Evolutionary conservation across 2,113 vertebrate genomes (phyloP), one percentile per base, ranked within the genome.

Genomic region (Atrichornis clamosus): DNA sequence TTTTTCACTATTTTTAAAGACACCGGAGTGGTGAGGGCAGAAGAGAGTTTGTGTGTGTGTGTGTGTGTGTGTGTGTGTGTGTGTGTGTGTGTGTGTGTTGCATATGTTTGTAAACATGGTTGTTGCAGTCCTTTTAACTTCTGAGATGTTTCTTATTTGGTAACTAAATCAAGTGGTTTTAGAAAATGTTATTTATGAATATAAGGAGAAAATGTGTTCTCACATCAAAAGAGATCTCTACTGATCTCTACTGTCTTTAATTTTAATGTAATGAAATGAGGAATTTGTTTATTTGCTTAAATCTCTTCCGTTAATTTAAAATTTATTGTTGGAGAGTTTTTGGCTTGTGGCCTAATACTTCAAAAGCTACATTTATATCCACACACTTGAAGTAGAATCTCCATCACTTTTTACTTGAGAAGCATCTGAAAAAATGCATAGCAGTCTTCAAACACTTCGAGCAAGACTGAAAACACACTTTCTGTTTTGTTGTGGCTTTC

Each of bases 21-120:
- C 75, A 30, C 9, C 3, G 3, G 16, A 12, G 5, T 2, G 5
- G 19, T 2, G 4, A 11, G 15, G 13, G 21, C 4, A 22, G 5
- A 26, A 33, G 11, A 32, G n/a, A 23, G 5, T 33, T 27, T 46
- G 18, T 35, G 9, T 26, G n/a, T 13, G 59, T 39, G 7, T 28
- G 60, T 62, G 17, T 62, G 60, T 44, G 21, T 50, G 28, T 33
- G 5, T 52, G 15, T 41, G 19, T n/a, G 7, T 37, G 5, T 27
- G 6, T 58, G 5, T 33, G 12, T 23, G 23, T 16, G 37, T 27
- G 7, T 39, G 11, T 56, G 9, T 28, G 15, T 35, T n/a, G 7
- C 32, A 13, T 44, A 4, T 75, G 23, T 42, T 62, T 75, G 14
- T 65, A 74, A 63, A 68, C 24, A 8, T 68, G 39, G 1, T 60